Evolutionary conservation across 2,797 vertebrate species (phyloP), one percentile per base, ranked within the genome.

Genomic region (Tinamus major): DNA sequence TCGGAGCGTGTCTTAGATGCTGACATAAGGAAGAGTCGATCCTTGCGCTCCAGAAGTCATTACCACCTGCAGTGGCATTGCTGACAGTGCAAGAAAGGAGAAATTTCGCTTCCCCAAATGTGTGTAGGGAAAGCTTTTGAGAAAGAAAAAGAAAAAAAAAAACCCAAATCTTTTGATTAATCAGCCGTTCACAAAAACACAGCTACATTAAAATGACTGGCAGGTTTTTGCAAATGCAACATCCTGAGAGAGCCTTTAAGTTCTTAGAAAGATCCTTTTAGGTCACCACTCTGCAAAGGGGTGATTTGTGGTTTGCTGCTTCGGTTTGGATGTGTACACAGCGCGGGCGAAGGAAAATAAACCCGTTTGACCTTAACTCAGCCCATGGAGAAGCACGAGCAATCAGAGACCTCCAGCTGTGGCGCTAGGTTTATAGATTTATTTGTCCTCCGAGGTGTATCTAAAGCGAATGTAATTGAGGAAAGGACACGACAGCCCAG

Each of bases 401-500:
- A 7, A 39, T 61, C 5, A 21, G 70, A 56, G 62, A 37, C n/a
- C 10, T 11, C 27, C 62, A 48, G 72, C 87, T 46, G 62, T 2
- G 17, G 17, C 62, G 44, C 64, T 12, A 49, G 85, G 18, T 29
- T 3, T 31, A 13, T 70, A 48, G 37, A 21, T 75, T 33, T 53
- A 4, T 16, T 16, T 44, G 48, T 63, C 82, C 46, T 74, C 49
- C 79, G 86, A 87, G 61, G 48, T 62, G 55, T 62, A 31, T 49
- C 24, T 68, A 74, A 92, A 93, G 87, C 53, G 93, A n/a, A 91
- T 0, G 2, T 35, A 39, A 39, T 0, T 5, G 61, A 58, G 90
- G 55, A 84, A 89, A 87, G 79, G 87, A 76, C 88, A 90, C 84
- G 79, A 81, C 49, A 76, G 71, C 81, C 86, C 90, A 95, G 94